phyloP scores from a whole-genome alignment of 2,888 invertebrate species.

The Margaritifera margaritifera region DNA sequence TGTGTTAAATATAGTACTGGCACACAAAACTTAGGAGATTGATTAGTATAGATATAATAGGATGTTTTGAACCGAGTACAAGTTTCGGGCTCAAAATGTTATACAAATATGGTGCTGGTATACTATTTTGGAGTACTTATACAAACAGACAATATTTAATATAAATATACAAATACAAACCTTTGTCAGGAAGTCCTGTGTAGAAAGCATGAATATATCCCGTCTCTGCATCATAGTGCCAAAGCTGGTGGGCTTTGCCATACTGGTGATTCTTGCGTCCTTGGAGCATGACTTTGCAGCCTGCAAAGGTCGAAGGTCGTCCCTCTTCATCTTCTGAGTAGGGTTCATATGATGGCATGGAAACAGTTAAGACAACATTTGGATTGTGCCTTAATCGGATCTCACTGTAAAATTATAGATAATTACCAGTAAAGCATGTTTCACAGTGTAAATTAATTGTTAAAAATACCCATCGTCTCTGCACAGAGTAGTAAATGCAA shows the following conservation, averaged over 20 bases:
- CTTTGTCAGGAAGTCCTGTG: slow-evolving; percentile 68
- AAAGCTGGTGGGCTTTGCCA: slow-evolving; percentile 71
- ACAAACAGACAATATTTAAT: neutral
- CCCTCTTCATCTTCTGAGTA: slow-evolving; percentile 49
- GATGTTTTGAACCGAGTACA: too few species aligned
- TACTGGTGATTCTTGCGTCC: slow-evolving; percentile 58
- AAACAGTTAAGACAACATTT: slow-evolving; percentile 65
- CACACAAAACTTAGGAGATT: too few species aligned
- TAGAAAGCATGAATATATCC: slow-evolving; percentile 68
- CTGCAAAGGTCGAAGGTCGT: slow-evolving; percentile 56
- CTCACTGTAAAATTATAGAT: slow-evolving; percentile 48
- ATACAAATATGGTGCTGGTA: too few species aligned
- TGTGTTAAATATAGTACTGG: too few species aligned
- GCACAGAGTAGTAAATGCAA: too few species aligned
- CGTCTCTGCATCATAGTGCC: slow-evolving; percentile 66
- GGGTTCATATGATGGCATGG: slow-evolving; percentile 60
- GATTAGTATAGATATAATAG: too few species aligned
- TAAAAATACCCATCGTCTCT: too few species aligned
- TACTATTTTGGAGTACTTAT: too few species aligned
- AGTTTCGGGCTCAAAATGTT: too few species aligned
- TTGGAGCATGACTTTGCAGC: slow-evolving; percentile 67
- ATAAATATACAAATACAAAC: slow-evolving; percentile 28
- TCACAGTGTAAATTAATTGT: too few species aligned
- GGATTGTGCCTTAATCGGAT: slow-evolving; percentile 66
- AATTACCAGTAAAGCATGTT: neutral